Evolutionary conservation across 2,797 vertebrate genomes (phyloP).

Genomic region (Sebastes goodei): DNA sequence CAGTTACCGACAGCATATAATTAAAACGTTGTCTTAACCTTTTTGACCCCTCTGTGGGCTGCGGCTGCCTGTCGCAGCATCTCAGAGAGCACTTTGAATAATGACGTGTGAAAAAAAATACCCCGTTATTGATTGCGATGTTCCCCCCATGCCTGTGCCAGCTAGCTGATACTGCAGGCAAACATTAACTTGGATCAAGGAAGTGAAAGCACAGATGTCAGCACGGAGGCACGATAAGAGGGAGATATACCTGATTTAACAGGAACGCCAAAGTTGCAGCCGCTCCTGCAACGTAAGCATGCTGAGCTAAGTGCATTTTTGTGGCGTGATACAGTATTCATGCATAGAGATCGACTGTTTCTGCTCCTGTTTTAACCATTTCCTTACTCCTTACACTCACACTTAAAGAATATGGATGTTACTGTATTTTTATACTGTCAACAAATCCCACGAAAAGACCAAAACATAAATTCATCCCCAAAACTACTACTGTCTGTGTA

Average conservation of each 20-base stretch:
- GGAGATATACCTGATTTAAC: conserved; percentile 13
- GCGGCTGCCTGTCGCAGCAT: conserved; percentile 1
- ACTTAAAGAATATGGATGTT: not conserved
- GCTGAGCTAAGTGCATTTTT: not conserved
- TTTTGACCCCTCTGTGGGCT: not conserved
- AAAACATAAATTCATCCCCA: not conserved
- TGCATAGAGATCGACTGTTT: not conserved
- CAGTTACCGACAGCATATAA: conserved; percentile 5
- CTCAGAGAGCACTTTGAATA: conserved; percentile 28
- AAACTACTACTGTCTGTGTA: not conserved
- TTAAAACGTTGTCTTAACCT: conserved; percentile 8
- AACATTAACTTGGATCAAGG: conserved; percentile 29
- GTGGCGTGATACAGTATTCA: not conserved
- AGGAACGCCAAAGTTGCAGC: not conserved
- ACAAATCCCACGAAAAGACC: not conserved
- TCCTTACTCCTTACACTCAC: not conserved
- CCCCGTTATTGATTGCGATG: conserved; percentile 4
- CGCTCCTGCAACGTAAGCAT: conserved; percentile 8
- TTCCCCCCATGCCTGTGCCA: not conserved
- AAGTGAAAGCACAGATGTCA: conserved; percentile 40
- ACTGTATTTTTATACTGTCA: not conserved
- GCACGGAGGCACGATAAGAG: not conserved
- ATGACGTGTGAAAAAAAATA: not conserved
- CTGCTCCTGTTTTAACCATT: not conserved
- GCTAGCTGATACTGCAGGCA: conserved; percentile 17